Evolutionary conservation across 1,140 invertebrate genomes (phyloP), one percentile per base, ranked within the genome.

Genomic region (Eciton burchellii): DNA sequence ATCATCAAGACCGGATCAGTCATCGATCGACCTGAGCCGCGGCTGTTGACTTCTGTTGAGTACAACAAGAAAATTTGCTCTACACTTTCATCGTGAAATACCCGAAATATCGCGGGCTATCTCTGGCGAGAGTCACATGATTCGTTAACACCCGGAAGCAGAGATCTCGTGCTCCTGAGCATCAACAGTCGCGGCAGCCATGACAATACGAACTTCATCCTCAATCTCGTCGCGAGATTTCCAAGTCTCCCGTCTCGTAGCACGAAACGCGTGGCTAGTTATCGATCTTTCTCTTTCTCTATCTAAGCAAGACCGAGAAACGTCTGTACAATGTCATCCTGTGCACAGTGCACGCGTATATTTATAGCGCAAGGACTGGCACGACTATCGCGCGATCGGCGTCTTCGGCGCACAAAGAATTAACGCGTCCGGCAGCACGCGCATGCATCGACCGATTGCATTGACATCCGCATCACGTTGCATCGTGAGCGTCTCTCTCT

Each of bases 381-480:
- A 43, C 52, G 65, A 52, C n/a, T 68, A 77, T 77, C 72, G 35
- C 5, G 21, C 21, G 29, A 66, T 77, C 60, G 29, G 1, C 24
- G 21, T 43, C 24, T 65, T 76, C 54, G 65, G 16, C n/a, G 11
- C 49, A 57, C 62, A 70, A 79, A 79, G 74, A 79, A 79, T 79
- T 79, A 79, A 79, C 63, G 45, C 35, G 35, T 79, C 35, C 74
- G 74, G 74, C 35, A 24, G 41, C 19, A 21, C 29, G 52, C 12
- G 16, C 16, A 24, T 24, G 49, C 56, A 84, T 81, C 21, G 82
- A 8, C 35, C 56, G 45, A 62, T 81, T 71, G 59, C 66, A 82
- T 84, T 72, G 59, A 47, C 47, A 57, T 81, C 47, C 45, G 14
- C 59, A 70, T 57, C 26, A 60, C 52, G 63, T 35, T 72, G 21